These are phyloP conservation scores for Campoplex nolae DNA, from an alignment of 2,888 invertebrate genomes.

Conservation along the genomic window DNA sequence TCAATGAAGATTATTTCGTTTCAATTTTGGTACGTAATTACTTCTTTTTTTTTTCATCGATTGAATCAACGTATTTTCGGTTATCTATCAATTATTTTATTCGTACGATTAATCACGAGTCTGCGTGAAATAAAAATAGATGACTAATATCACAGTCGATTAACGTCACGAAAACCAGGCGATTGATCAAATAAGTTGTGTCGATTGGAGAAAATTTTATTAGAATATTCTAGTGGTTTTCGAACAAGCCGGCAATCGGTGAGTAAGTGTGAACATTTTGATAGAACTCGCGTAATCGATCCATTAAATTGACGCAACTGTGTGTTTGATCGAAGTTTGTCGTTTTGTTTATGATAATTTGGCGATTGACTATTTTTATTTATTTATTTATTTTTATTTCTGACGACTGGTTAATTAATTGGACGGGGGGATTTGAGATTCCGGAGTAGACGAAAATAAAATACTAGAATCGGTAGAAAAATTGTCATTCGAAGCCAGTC, in stretches of 20 bases:
- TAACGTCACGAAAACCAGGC: slow-evolving; percentile 12
- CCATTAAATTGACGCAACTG: not conserved
- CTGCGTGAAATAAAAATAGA: not conserved
- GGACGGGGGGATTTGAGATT: not conserved
- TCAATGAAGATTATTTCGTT: not conserved
- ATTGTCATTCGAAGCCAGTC: slow-evolving; percentile 46
- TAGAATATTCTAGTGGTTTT: not conserved
- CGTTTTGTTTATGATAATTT: not conserved
- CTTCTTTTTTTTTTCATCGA: not conserved
- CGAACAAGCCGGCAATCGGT: slow-evolving; percentile 8
- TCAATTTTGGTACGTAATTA: not conserved
- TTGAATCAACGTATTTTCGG: not conserved
- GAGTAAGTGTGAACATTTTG: slow-evolving; percentile 6
- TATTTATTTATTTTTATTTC: too few species aligned
- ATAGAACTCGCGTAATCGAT: slow-evolving; percentile 9
- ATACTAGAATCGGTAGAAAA: slow-evolving; percentile 37
- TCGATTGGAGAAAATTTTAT: slow-evolving; percentile 7
- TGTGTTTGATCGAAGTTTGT: slow-evolving; percentile 1
- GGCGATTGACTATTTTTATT: not conserved
- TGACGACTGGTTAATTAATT: not conserved
- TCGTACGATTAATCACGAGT: not conserved
- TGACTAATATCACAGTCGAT: slow-evolving; percentile 18
- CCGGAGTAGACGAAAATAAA: slow-evolving; percentile 34
- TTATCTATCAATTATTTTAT: not conserved
- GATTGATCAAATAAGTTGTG: not conserved